Evolutionary conservation across 1,140 invertebrate species (phyloP), one percentile per base, ranked within the genome.

Genomic region (Drosophila lacertosa): DNA sequence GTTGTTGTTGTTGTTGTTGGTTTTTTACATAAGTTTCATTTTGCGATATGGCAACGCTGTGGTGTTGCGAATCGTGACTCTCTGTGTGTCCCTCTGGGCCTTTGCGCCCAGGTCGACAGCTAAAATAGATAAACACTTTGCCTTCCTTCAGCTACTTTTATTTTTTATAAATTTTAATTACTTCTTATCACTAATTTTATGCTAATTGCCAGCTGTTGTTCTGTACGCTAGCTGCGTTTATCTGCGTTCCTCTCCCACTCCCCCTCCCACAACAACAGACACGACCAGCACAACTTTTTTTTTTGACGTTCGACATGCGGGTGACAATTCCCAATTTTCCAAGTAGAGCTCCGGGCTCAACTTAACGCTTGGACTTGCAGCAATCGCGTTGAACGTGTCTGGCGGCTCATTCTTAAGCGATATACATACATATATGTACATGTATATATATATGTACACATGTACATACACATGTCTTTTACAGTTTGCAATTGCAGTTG

Each of bases 101-200:
- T n/a, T n/a, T 33, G 26, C 2, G 26, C 6, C 26, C 64, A 67
- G 47, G 55, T 68, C 58, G 58, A 62, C 47, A 45, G 51, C 45
- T n/a, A 16, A 33, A 53, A 63, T 77, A 82, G 79, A 82, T 82
- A 84, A 80, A 76, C 63, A 57, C 59, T 64, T 63, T 68, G 47
- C 47, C 18, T 54, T 54, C 47, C 7, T 45, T 57, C 67, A 44
- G 33, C 22, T 26, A 26, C 7, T 55, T 65, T 39, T 44, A 54
- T 58, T 81, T 86, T 84, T 73, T 76, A 72, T 73, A 70, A 86
- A 77, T 81, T 86, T 84, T 84, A 84, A 84, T 84, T 81, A 84
- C 69, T 44, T 13, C 69, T 84, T 84, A 84, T 84, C 81, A 81
- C 77, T 81, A 86, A 86, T 84, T 84, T 77, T 84, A 84, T 88